phyloP scores from a whole-genome alignment of 2,797 vertebrate genomes.

The Euthynnus affinis region DNA sequence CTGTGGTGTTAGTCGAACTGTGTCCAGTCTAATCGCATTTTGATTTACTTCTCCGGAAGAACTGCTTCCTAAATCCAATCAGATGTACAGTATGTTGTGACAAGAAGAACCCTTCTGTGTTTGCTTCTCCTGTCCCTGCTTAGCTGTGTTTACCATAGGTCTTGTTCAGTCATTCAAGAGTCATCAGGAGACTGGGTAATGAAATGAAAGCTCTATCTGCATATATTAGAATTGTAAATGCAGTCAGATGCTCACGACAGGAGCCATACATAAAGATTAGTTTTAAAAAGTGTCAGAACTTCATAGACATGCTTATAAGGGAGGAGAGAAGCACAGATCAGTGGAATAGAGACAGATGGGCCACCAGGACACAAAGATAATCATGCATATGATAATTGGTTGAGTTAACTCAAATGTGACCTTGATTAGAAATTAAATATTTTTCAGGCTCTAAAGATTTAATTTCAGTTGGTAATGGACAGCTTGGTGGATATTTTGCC shows the following conservation, averaged over 20 bases:
- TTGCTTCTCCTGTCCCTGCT: conserved; percentile 27
- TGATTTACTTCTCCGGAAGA: conserved; percentile 21
- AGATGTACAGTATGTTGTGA: not conserved
- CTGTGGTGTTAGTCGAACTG: not conserved
- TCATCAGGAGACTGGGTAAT: conserved; percentile 46
- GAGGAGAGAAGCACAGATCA: conserved; percentile 63
- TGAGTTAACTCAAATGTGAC: conserved; percentile 56
- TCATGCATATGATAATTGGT: conserved; percentile 68
- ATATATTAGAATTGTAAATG: conserved; percentile 83
- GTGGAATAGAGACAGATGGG: conserved; percentile 67
- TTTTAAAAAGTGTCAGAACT: conserved; percentile 66
- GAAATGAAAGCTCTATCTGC: conserved; percentile 67
- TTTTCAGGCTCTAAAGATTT: conserved; percentile 36
- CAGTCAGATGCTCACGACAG: conserved; percentile 61
- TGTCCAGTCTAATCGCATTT: conserved; percentile 32
- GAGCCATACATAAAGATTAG: conserved; percentile 82
- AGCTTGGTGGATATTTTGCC: conserved; percentile 23
- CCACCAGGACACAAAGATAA: conserved; percentile 48
- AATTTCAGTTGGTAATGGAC: conserved; percentile 43
- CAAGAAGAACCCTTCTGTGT: conserved; percentile 9
- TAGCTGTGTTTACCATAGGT: conserved; percentile 47
- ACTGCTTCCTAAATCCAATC: conserved; percentile 14
- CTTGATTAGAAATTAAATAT: conserved; percentile 52
- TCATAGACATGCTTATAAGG: conserved; percentile 40
- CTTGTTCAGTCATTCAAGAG: conserved; percentile 44